A percentile compares a stretch with the other conserved stretches of the same genome.
Conservation (phyloP, 2,888 invertebrate genomes). For the Cerastis leucographa region DNA sequence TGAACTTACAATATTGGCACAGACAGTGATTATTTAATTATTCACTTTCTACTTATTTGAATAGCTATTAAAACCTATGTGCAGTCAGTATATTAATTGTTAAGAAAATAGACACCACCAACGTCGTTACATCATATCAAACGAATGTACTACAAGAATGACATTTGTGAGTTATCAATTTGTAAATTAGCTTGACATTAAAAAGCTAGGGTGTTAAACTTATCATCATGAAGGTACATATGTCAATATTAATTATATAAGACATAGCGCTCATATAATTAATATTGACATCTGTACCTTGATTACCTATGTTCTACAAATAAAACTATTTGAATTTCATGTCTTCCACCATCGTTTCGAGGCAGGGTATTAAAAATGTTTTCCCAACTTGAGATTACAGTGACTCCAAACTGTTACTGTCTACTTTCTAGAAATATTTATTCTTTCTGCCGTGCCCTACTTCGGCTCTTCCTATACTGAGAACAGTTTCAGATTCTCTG, state of each 20-base stretch:
- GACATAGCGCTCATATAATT: too few relatives aligned
- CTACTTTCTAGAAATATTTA: neutral
- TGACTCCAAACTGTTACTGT: neutral
- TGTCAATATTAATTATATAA: too few relatives aligned
- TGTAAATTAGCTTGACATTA: neutral
- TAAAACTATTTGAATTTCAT: too few relatives aligned
- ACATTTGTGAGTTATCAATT: neutral
- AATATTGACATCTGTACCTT: too few relatives aligned
- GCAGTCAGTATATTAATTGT: neutral
- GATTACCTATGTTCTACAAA: too few relatives aligned
- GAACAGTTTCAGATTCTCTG: neutral
- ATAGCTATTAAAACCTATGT: neutral
- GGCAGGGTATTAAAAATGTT: neutral
- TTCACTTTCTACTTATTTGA: constrained; percentile 55
- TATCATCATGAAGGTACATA: too few relatives aligned
- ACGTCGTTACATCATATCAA: neutral
- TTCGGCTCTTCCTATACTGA: neutral
- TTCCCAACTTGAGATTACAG: neutral
- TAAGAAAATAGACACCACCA: neutral
- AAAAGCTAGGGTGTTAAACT: too few relatives aligned
- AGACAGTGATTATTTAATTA: constrained; percentile 50
- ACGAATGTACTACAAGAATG: neutral
- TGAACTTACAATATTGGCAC: constrained; percentile 47
- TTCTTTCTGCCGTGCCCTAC: too few relatives aligned
- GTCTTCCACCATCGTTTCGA: too few relatives aligned